Base-by-base conservation (phyloP, 2,797 vertebrate genomes). In the Cryptoblepharus egeriae region DNA sequence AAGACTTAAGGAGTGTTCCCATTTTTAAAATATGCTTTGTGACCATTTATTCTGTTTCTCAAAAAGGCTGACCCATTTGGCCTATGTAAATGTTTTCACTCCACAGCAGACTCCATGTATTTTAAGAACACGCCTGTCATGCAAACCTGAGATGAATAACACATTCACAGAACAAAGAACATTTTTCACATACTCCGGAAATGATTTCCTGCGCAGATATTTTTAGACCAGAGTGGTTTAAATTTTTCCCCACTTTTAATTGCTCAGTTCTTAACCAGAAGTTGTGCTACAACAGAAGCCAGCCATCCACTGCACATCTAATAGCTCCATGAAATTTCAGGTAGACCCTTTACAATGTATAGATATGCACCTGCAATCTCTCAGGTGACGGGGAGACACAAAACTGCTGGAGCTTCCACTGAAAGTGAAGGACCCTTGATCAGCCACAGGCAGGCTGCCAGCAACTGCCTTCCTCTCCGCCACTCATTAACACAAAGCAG, bases 401-500 rank as follows among this genome's bases (percentile, higher is more conserved):
- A 63, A 86, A 22, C 78, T 91, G 85, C 80, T 81, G 78, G 88
- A 88, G 86, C 88, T 89, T 85, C 86, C 39, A 35, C 80, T 88
- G 80, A 65, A 83, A 87, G 8, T 69, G 2, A 85, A 67, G 85
- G 88, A 88, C 87, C 76, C 30, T 61, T 90, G 88, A 79, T 30
- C 61, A 90, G 87, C 85, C 91, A 79, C 2, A 0, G 68, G 90
- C 90, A 89, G 78, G 61, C 80, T 70, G 87, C 83, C 90, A 88
- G 65, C 63, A 68, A 63, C 70, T 85, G 75, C 79, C 64, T 55
- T 89, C 57, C 81, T 83, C 83, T 80, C 74, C 83, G 81, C 58
- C 85, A 61, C 89, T 88, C 90, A 94, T 92, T 90, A 86, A 83
- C 35, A 84, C 1, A 32, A 86, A 80, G 72, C 77, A 78, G 81